These are phyloP conservation scores for Calosoma granatense DNA, from an alignment of 1,140 invertebrate species.

Conservation along the genomic window DNA sequence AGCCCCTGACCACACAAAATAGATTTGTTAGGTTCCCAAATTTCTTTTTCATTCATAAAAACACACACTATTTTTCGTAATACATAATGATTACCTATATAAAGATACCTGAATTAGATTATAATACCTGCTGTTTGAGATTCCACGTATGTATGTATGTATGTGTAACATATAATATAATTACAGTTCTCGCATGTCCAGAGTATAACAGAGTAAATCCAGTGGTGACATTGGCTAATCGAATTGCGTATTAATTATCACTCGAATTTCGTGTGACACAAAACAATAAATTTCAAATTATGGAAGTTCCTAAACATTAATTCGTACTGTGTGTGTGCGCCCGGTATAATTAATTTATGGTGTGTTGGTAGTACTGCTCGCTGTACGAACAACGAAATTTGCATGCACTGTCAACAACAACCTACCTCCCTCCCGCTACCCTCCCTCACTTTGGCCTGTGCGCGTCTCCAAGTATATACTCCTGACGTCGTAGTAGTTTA, in stretches of 20 bases:
- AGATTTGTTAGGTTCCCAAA: too few species aligned
- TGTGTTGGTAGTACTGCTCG: not conserved
- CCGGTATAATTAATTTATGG: conserved; percentile 7
- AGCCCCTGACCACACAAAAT: too few species aligned
- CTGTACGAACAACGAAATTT: conserved; percentile 2
- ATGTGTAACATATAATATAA: not conserved
- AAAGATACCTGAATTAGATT: too few species aligned
- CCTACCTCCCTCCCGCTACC: too few species aligned
- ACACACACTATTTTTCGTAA: too few species aligned
- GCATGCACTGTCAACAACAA: conserved; percentile 3
- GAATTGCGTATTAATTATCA: not conserved
- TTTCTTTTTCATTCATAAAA: too few species aligned
- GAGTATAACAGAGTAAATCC: not conserved
- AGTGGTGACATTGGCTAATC: not conserved
- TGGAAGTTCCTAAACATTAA: conserved; percentile 7
- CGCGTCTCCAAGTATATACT: too few species aligned
- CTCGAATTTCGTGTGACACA: too few species aligned
- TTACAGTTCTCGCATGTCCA: not conserved
- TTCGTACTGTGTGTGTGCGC: conserved; percentile 1
- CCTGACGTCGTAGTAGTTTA: too few species aligned
- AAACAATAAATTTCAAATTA: conserved; percentile 9
- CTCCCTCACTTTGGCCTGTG: too few species aligned
- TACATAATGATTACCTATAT: too few species aligned
- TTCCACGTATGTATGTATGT: not conserved
- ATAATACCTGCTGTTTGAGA: not conserved